These are phyloP conservation scores for Ceramica pisi DNA, from an alignment of 2,888 invertebrate genomes.

Conservation along the genomic window DNA sequence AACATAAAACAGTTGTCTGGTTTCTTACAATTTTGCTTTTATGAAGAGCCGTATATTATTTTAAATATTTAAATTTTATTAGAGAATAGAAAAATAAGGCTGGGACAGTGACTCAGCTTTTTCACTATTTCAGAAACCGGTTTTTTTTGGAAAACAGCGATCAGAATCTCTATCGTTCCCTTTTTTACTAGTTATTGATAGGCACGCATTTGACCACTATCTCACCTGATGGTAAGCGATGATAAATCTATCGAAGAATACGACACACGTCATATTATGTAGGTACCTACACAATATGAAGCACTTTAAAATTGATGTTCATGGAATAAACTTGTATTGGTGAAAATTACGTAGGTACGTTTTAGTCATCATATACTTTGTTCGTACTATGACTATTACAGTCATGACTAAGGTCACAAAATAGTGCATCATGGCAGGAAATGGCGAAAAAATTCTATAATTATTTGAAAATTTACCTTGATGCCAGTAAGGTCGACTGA, in stretches of 20 bases:
- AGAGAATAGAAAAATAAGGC: conserved; percentile 2
- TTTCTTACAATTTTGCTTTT: conserved; percentile 7
- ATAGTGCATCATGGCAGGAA: conserved; percentile 25
- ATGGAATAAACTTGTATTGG: too few relatives aligned
- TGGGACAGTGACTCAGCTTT: background rate
- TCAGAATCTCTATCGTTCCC: background rate
- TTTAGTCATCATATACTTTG: too few relatives aligned
- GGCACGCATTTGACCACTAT: too few relatives aligned
- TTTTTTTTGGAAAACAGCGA: conserved; percentile 30
- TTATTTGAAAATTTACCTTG: conserved; percentile 34
- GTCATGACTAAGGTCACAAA: conserved; percentile 13
- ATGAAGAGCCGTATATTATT: background rate
- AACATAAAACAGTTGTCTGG: background rate
- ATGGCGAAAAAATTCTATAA: conserved; percentile 5
- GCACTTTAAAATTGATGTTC: background rate
- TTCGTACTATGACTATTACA: background rate
- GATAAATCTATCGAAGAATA: too few relatives aligned
- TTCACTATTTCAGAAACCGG: conserved; percentile 32
- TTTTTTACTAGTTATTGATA: too few relatives aligned
- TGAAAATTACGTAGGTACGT: background rate
- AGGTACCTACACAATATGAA: background rate
- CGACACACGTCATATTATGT: too few relatives aligned
- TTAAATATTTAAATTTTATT: background rate
- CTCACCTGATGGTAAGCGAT: too few relatives aligned
- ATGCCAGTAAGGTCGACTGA: conserved; percentile 31